phyloP scores from a whole-genome alignment of 1,140 invertebrate genomes.

The Ceratina japonica region DNA sequence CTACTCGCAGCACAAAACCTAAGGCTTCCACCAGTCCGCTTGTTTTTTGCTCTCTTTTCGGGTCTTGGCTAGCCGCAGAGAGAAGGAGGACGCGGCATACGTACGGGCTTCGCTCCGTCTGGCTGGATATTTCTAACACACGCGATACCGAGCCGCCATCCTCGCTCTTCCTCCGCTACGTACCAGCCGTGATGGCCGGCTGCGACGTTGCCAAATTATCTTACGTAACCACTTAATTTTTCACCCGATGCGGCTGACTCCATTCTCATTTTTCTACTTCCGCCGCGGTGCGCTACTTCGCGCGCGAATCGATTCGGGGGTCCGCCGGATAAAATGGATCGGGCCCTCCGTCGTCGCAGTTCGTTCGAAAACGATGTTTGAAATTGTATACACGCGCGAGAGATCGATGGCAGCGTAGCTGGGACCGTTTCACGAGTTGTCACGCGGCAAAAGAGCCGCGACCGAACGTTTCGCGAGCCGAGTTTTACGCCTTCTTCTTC shows the following conservation, averaged over 20 bases:
- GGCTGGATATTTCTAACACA: constrained; percentile 72
- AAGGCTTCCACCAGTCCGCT: constrained; percentile 58
- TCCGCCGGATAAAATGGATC: too few species aligned
- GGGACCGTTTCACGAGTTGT: constrained; percentile 33
- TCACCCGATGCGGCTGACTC: neutral
- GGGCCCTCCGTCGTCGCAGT: too few species aligned
- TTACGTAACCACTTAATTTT: constrained; percentile 69
- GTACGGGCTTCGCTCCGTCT: constrained; percentile 42
- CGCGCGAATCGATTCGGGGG: too few species aligned
- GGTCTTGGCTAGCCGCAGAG: constrained; percentile 58
- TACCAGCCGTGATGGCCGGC: constrained; percentile 63
- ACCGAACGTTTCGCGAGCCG: constrained; percentile 36
- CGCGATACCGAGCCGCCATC: constrained; percentile 29
- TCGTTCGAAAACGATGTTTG: too few species aligned
- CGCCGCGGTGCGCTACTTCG: too few species aligned
- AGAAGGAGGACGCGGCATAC: constrained; percentile 59
- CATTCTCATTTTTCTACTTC: neutral
- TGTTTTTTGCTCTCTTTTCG: constrained; percentile 62
- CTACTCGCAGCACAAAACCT: constrained; percentile 68
- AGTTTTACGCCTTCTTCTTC: constrained; percentile 46
- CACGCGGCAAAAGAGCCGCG: constrained; percentile 37
- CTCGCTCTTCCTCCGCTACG: constrained; percentile 1
- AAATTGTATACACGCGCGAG: neutral
- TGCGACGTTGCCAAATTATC: constrained; percentile 78
- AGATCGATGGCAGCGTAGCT: neutral